Conservation (phyloP, 2,113 vertebrate genomes). For the Brachyhypopomus occidentalis region DNA sequence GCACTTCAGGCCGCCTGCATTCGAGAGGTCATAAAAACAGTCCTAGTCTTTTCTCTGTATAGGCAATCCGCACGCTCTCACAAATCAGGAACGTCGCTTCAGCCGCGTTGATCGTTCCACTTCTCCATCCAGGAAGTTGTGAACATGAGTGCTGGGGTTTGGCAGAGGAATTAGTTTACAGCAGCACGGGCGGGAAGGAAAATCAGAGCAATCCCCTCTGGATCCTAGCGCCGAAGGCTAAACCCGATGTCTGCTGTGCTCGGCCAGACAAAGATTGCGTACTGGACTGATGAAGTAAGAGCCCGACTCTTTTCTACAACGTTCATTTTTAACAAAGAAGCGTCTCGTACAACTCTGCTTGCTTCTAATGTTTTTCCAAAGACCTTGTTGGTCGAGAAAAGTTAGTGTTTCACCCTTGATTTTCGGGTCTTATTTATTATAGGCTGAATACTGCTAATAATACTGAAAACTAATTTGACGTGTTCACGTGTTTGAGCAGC, state of each 20-base stretch:
- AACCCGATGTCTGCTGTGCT: conserved; percentile 5
- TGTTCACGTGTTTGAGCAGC: too few relatives aligned
- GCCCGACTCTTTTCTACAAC: neutral
- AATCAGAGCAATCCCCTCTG: conserved; percentile 49
- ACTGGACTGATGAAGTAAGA: conserved; percentile 24
- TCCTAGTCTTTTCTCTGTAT: neutral
- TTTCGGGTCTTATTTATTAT: too few relatives aligned
- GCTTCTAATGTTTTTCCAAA: conserved; percentile 1
- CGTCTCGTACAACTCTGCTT: neutral
- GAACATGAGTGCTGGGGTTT: conserved; percentile 76
- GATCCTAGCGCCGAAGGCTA: conserved; percentile 59
- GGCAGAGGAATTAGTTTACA: conserved; percentile 78
- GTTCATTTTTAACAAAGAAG: conserved; percentile 19
- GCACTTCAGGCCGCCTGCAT: conserved; percentile 12
- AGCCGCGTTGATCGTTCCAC: conserved; percentile 15
- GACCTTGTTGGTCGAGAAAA: too few relatives aligned
- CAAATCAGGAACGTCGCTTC: conserved; percentile 4
- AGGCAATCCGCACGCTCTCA: neutral
- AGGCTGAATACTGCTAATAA: too few relatives aligned
- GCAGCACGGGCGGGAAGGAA: conserved; percentile 63
- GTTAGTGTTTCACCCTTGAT: too few relatives aligned
- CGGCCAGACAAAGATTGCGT: conserved; percentile 18
- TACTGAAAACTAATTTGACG: too few relatives aligned
- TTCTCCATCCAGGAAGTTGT: conserved; percentile 87
- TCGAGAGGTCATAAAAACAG: neutral